These are phyloP conservation scores for Torymus texanus DNA, from an alignment of 2,888 invertebrate species.

Conservation along the genomic window DNA sequence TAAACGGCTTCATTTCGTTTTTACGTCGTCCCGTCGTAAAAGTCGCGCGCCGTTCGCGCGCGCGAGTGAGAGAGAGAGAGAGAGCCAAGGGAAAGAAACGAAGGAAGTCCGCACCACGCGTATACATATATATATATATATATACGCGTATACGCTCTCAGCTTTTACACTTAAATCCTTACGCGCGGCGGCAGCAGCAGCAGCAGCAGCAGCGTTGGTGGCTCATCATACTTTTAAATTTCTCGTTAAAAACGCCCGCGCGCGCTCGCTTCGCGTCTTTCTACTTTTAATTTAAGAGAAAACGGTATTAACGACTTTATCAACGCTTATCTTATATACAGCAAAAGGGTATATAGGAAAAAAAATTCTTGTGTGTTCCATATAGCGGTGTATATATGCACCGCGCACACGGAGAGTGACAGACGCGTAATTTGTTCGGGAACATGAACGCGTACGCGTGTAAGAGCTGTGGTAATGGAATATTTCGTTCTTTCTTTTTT, in stretches of 20 bases:
- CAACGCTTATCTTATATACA: constrained; percentile 23
- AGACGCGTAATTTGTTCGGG: no score
- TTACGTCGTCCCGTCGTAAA: constrained; percentile 59
- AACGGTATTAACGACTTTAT: constrained; percentile 50
- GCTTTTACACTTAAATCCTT: constrained; percentile 55
- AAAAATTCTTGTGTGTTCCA: no score
- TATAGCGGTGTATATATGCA: no score
- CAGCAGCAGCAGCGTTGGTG: no score
- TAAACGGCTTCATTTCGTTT: constrained; percentile 60
- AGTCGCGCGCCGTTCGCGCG: constrained; percentile 21
- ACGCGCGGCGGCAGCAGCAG: not conserved
- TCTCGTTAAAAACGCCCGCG: constrained; percentile 38
- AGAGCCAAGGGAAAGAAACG: constrained; percentile 23
- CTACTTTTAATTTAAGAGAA: constrained; percentile 40
- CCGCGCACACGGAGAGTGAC: no score
- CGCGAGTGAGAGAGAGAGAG: not conserved
- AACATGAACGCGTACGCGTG: no score
- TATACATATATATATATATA: not conserved
- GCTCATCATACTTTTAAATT: constrained; percentile 57
- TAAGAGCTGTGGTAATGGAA: no score
- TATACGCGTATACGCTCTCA: not conserved
- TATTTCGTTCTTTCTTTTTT: no score
- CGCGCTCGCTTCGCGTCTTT: not conserved
- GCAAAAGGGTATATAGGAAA: no score
- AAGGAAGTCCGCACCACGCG: constrained; percentile 40